These are phyloP conservation scores for Zaprionus lineosus DNA, from an alignment of 2,888 invertebrate species.

Conservation along the genomic window DNA sequence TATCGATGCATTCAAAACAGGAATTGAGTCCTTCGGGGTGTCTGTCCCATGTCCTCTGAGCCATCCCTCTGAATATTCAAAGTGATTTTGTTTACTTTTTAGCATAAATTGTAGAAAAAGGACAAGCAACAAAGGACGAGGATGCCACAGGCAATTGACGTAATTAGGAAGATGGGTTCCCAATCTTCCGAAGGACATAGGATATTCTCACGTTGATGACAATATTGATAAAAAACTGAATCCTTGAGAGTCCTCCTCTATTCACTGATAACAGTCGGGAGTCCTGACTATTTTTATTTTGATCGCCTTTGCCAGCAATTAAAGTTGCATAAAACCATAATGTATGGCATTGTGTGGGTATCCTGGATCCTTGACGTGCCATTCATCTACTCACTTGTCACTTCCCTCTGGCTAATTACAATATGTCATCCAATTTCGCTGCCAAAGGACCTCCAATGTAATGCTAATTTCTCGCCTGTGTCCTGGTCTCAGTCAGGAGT, in stretches of 20 bases:
- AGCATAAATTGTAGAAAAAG: constrained; percentile 35
- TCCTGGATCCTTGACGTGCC: constrained; percentile 8
- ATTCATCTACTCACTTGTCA: not conserved
- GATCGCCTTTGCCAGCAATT: constrained; percentile 27
- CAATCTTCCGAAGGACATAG: not conserved
- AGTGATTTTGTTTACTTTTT: constrained; percentile 37
- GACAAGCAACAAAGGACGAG: constrained; percentile 22
- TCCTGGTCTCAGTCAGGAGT: not conserved
- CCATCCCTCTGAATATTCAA: constrained; percentile 34
- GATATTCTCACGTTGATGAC: constrained; percentile 33
- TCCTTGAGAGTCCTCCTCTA: constrained; percentile 1
- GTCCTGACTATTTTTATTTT: not conserved
- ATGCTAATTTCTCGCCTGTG: constrained; percentile 37
- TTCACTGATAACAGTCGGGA: not conserved
- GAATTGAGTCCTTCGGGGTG: constrained; percentile 16
- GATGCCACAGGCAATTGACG: constrained; percentile 36
- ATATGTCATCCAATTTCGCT: constrained; percentile 33
- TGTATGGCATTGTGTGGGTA: constrained; percentile 8
- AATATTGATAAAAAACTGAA: constrained; percentile 3
- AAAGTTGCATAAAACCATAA: constrained; percentile 38
- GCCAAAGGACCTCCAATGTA: constrained; percentile 22
- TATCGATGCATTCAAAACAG: constrained; percentile 35
- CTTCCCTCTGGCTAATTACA: constrained; percentile 27
- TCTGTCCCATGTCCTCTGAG: constrained; percentile 12
- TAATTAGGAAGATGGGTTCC: constrained; percentile 35